Conservation (phyloP, 2,797 vertebrate genomes). For the Pogonophryne albipinna region DNA sequence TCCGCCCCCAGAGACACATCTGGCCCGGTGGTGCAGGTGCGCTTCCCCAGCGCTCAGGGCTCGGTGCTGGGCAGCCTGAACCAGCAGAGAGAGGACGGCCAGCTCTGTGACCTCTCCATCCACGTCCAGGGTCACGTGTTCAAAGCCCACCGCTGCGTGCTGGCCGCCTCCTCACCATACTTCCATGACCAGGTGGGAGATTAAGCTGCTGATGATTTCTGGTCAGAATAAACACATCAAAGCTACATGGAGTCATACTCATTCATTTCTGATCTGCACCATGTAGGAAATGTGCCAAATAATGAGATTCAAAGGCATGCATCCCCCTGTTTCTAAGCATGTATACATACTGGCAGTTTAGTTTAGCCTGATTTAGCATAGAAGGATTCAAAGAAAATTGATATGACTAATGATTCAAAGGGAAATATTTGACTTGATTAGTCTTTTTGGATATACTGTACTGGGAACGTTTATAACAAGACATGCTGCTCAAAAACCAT, state of each 20-base stretch:
- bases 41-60: slow-evolving; percentile 89
- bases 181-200: slow-evolving; percentile 92
- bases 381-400: neutral
- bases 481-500: too few relatives aligned
- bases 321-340: neutral
- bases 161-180: slow-evolving; percentile 94
- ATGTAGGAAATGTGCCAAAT: neutral
- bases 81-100: slow-evolving; percentile 90
- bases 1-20: slow-evolving; percentile 51
- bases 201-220: neutral
- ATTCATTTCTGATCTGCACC: neutral
- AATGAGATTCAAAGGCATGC: neutral
- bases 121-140: slow-evolving; percentile 94
- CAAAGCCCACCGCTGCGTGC: slow-evolving; percentile 93
- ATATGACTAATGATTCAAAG: neutral
- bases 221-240: neutral
- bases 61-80: slow-evolving; percentile 92
- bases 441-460: too few relatives aligned
- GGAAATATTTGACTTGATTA: neutral
- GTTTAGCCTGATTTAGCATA: neutral
- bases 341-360: too few relatives aligned
- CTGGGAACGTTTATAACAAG: neutral
- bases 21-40: slow-evolving; percentile 87
- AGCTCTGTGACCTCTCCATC: slow-evolving; percentile 94
- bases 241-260: neutral